Conservation (phyloP, 2,797 vertebrate genomes). For the Macroramphosus scolopax region DNA sequence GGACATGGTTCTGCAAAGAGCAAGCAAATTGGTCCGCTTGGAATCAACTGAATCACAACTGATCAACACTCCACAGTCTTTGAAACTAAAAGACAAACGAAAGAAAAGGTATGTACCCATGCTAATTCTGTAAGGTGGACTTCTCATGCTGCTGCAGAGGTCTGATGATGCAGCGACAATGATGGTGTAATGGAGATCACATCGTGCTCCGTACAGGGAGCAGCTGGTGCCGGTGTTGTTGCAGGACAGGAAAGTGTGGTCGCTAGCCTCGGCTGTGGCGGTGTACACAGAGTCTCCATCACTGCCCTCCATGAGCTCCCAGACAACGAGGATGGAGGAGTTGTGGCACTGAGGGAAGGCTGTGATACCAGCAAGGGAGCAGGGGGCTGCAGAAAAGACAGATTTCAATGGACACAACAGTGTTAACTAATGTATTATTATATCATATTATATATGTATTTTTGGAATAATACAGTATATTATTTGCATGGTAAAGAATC, state of each 20-base stretch:
- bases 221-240: slow-evolving; percentile 64
- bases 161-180: slow-evolving; percentile 65
- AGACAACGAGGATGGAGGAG: slow-evolving; percentile 63
- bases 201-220: slow-evolving; percentile 58
- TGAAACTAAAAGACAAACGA: no score
- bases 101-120: slow-evolving; percentile 53
- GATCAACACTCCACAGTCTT: no score
- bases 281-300: slow-evolving; percentile 47
- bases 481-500: no score
- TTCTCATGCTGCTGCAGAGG: slow-evolving; percentile 65
- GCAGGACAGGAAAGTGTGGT: slow-evolving; percentile 62
- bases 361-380: slow-evolving; percentile 61
- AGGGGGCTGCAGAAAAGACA: slow-evolving; percentile 59
- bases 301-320: slow-evolving; percentile 48
- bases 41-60: no score
- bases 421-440: no score
- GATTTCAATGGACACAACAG: neutral
- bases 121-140: slow-evolving; percentile 67
- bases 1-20: slow-evolving; percentile 67
- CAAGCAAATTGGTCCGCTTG: no score
- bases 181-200: slow-evolving; percentile 70
- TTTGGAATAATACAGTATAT: no score
- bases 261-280: slow-evolving; percentile 61
- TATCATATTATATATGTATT: no score
- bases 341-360: slow-evolving; percentile 62